Conservation (phyloP, 2,113 vertebrate genomes). For the Centropus bengalensis region DNA sequence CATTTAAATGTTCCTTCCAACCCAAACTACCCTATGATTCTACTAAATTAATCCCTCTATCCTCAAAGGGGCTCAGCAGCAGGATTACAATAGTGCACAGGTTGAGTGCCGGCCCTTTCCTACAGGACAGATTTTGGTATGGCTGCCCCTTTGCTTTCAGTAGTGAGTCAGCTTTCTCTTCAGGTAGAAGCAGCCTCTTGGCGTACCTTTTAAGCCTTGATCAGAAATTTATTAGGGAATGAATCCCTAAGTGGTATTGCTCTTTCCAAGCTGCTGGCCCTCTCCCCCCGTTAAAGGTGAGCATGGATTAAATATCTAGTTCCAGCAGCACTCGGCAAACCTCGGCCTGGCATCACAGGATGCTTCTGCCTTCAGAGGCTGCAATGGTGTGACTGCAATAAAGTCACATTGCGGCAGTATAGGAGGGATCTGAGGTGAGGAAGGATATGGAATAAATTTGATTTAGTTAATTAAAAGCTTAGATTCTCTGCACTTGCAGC, state of each 20-base stretch:
- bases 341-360: neutral
- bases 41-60: neutral
- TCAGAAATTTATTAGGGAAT: neutral
- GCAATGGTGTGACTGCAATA: neutral
- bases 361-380: neutral
- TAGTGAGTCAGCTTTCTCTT: neutral
- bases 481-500: neutral
- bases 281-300: neutral
- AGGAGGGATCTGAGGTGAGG: accelerated
- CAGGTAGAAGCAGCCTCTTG: neutral
- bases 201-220: neutral
- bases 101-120: neutral
- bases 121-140: neutral
- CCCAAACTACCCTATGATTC: neutral
- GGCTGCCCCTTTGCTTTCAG: neutral
- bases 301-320: neutral
- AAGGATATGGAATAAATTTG: neutral
- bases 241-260: accelerated
- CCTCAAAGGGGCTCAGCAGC: neutral
- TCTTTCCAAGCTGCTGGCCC: neutral
- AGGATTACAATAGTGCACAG: neutral
- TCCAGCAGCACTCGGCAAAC: neutral
- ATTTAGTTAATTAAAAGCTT: neutral
- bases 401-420: neutral
- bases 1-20: neutral